A percentile compares a stretch with the other conserved stretches of the same genome.
Conservation (phyloP, 2,797 vertebrate species). For the Microhierax caerulescens region DNA sequence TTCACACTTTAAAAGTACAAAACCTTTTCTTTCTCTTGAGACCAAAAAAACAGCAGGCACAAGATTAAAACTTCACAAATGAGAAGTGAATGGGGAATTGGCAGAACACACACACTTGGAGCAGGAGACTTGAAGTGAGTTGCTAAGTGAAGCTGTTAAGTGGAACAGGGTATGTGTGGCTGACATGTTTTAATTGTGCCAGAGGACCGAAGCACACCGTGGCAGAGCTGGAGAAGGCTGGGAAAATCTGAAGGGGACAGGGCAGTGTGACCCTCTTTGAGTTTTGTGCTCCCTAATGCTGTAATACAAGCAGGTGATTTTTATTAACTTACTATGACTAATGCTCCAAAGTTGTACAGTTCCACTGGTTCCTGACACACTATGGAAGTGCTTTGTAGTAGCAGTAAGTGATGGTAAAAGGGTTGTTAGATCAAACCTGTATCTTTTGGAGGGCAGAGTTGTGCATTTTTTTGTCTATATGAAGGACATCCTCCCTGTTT, state of each 20-base stretch:
- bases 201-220: neutral
- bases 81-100: constrained; percentile 49
- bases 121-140: constrained; percentile 1
- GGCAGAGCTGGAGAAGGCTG: neutral
- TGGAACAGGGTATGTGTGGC: neutral
- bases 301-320: neutral
- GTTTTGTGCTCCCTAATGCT: neutral
- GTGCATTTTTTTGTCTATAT: neutral
- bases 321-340: neutral
- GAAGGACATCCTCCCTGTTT: neutral
- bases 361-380: neutral
- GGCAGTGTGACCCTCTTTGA: neutral
- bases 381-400: neutral
- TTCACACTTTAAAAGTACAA: constrained; percentile 53
- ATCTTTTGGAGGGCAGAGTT: neutral
- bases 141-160: constrained; percentile 46
- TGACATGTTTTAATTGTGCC: constrained; percentile 28
- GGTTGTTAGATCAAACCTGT: neutral
- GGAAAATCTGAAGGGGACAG: neutral
- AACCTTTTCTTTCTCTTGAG: constrained; percentile 55
- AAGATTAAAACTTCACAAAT: constrained; percentile 53
- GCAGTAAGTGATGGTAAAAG: neutral
- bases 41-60: constrained; percentile 30
- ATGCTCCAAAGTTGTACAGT: rapidly evolving
- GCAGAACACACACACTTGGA: neutral